phyloP scores from a whole-genome alignment of 2,797 vertebrate species.

The Scyliorhinus canicula region DNA sequence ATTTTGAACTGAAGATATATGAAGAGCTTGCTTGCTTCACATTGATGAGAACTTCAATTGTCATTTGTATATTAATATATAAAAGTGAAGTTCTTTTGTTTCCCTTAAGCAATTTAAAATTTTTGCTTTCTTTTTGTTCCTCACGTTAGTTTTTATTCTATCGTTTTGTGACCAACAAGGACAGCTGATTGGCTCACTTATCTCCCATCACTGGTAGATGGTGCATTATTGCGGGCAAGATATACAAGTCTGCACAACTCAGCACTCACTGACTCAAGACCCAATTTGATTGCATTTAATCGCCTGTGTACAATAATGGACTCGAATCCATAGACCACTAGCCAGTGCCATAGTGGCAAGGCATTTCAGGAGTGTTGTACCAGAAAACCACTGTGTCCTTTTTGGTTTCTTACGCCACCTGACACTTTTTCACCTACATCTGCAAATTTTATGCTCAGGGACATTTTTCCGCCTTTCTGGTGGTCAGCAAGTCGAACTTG shows the following conservation, averaged over 20 bases:
- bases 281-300: neutral
- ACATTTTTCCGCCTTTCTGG: too few species aligned
- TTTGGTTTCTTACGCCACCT: neutral
- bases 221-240: neutral
- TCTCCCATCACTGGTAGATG: neutral
- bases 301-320: neutral
- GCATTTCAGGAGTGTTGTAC: neutral
- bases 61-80: neutral
- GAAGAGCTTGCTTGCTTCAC: neutral
- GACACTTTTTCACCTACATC: neutral
- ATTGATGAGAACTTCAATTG: neutral
- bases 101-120: neutral
- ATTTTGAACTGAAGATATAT: neutral
- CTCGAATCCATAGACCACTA: neutral
- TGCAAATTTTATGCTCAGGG: neutral
- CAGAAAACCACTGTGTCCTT: neutral
- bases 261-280: neutral
- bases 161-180: neutral
- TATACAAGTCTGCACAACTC: neutral
- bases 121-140: neutral
- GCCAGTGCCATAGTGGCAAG: neutral
- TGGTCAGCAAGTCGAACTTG: too few species aligned
- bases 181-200: neutral
- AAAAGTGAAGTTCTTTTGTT: neutral
- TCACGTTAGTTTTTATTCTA: neutral